Conservation (phyloP, 2,888 invertebrate species). For the Acronicta psi region DNA sequence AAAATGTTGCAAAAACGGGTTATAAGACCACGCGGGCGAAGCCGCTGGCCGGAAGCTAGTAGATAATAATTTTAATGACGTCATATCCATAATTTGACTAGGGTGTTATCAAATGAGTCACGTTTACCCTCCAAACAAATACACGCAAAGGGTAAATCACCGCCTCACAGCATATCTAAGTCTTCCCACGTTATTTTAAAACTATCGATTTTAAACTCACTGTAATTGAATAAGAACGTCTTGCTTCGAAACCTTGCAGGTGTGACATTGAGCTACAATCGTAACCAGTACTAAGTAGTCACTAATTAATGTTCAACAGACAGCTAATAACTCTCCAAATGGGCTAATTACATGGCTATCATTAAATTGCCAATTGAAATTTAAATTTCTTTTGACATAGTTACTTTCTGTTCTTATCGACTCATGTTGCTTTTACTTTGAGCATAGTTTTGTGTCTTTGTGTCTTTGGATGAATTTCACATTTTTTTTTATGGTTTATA, state of each 20-base stretch:
- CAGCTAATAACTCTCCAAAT: slow-evolving; percentile 13
- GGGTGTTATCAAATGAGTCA: too few species aligned
- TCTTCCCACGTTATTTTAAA: slow-evolving; percentile 37
- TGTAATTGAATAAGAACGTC: slow-evolving; percentile 45
- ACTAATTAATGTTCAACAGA: slow-evolving; percentile 27
- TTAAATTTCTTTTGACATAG: slow-evolving; percentile 10
- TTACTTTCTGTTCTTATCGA: neutral
- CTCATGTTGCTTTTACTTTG: neutral
- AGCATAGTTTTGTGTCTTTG: too few species aligned
- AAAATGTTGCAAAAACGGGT: too few species aligned
- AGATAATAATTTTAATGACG: too few species aligned
- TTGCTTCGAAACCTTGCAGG: slow-evolving; percentile 41
- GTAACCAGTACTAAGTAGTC: slow-evolving; percentile 29
- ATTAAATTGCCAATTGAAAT: slow-evolving; percentile 7
- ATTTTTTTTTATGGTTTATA: too few species aligned
- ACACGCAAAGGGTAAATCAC: neutral
- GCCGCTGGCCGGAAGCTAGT: too few species aligned
- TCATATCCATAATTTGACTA: too few species aligned
- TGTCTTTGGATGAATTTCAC: too few species aligned
- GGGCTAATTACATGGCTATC: slow-evolving; percentile 23
- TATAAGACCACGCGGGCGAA: too few species aligned
- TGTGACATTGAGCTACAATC: slow-evolving; percentile 47
- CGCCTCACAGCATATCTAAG: slow-evolving; percentile 25
- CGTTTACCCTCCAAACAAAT: neutral
- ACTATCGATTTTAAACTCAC: slow-evolving; percentile 35